Percentiles rank a stretch among this genome's conserved stretches.
Conservation (phyloP, 2,113 vertebrate genomes). For the Trogon surrucura region DNA sequence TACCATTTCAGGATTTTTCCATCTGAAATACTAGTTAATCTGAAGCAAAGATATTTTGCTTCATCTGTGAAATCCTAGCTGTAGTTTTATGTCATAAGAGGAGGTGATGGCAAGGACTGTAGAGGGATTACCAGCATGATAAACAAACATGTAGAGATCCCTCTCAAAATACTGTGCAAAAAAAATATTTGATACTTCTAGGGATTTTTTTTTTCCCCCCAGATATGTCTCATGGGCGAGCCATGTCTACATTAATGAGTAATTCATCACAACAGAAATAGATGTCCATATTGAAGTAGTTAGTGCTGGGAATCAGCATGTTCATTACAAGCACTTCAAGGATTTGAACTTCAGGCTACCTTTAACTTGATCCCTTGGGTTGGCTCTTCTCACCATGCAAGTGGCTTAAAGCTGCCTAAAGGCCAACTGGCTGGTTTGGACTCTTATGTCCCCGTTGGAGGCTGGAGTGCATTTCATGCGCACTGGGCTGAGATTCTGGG, state of each 20-base stretch:
- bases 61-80: background rate
- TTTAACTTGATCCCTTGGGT: background rate
- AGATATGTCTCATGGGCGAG: background rate
- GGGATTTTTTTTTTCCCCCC: background rate
- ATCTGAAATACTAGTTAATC: background rate
- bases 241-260: background rate
- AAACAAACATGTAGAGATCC: background rate
- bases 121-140: background rate
- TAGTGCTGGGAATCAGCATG: background rate
- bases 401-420: background rate
- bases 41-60: background rate
- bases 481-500: background rate
- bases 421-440: background rate
- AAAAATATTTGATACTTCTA: background rate
- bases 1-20: background rate
- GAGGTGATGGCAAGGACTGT: background rate
- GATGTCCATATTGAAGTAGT: background rate
- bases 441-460: rapidly evolving
- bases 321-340: background rate
- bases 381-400: background rate
- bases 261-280: background rate
- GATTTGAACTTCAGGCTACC: slow-evolving; percentile 20
- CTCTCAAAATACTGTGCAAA: background rate
- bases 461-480: background rate
- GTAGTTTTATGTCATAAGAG: background rate